Conservation (phyloP, 2,888 invertebrate species). For the Drosophila dives region DNA sequence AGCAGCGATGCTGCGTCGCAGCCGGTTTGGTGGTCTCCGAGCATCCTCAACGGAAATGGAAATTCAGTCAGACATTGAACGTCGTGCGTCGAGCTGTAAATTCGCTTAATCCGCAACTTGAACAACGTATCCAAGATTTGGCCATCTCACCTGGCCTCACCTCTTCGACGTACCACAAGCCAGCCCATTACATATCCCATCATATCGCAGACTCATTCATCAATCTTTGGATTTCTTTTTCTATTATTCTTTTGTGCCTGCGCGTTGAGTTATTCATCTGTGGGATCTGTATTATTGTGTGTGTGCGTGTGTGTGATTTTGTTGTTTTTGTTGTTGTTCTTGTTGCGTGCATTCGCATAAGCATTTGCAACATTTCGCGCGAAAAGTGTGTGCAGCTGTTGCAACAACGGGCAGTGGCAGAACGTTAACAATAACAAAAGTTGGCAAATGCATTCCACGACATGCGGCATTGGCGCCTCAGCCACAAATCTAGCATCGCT, state of each 20-base stretch:
- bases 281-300: background rate
- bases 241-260: conserved; percentile 4
- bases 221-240: background rate
- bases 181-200: background rate
- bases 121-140: background rate
- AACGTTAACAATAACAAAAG: conserved; percentile 54
- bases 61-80: conserved; percentile 72
- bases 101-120: conserved; percentile 29
- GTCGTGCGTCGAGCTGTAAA: conserved; percentile 62
- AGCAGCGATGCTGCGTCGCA: conserved; percentile 20
- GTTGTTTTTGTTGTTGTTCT: conserved; percentile 1
- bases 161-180: background rate
- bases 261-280: conserved; percentile 16
- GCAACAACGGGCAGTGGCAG: conserved; percentile 37
- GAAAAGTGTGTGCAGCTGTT: conserved; percentile 44
- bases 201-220: conserved; percentile 7
- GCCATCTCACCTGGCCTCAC: conserved; percentile 13
- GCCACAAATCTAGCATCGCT: conserved; percentile 67
- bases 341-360: conserved; percentile 48
- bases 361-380: conserved; percentile 33
- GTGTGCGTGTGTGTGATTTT: background rate
- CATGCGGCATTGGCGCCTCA: conserved; percentile 81
- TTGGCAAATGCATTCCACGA: conserved; percentile 81
- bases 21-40: conserved; percentile 39
- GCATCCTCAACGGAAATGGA: conserved; percentile 70